Evolutionary conservation across 2,113 vertebrate genomes (phyloP).

Genomic region (Vulpes vulpes): DNA sequence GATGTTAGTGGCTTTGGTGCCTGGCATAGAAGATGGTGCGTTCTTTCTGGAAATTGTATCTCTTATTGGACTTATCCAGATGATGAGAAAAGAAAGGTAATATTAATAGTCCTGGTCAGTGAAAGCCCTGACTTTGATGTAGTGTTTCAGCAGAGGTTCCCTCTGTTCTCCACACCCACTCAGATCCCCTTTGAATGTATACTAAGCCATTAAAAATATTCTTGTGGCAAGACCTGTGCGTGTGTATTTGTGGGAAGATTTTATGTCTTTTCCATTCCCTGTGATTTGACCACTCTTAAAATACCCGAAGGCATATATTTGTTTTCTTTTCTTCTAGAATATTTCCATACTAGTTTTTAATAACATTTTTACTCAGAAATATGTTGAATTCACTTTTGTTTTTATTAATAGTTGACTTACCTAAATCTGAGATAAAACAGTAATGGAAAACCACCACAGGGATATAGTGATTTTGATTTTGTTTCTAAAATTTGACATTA

Average conservation of each 20-base stretch:
- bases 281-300: not conserved
- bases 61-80: conserved; percentile 99
- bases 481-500: conserved; percentile 37
- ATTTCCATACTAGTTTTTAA: not conserved
- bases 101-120: not conserved
- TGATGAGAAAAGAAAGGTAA: conserved; percentile 97
- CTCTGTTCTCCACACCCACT: not conserved
- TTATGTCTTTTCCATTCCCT: not conserved
- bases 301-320: not conserved
- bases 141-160: not conserved
- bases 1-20: conserved; percentile 98
- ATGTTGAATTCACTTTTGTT: conserved; percentile 8
- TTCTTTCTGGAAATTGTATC: conserved; percentile 95
- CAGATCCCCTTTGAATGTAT: not conserved
- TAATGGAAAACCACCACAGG: not conserved
- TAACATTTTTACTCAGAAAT: conserved; percentile 50
- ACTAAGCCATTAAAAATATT: not conserved
- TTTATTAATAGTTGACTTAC: conserved; percentile 32
- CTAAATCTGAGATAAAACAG: not conserved
- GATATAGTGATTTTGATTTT: not conserved
- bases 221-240: not conserved
- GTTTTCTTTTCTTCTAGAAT: conserved; percentile 4
- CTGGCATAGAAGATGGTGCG: conserved; percentile 98
- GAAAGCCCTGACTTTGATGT: not conserved
- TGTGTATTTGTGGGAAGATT: not conserved